A percentile compares a stretch with the other conserved stretches of the same genome.
phyloP scores from a whole-genome alignment of 2,113 vertebrate genomes.

The Amazona vittata region DNA sequence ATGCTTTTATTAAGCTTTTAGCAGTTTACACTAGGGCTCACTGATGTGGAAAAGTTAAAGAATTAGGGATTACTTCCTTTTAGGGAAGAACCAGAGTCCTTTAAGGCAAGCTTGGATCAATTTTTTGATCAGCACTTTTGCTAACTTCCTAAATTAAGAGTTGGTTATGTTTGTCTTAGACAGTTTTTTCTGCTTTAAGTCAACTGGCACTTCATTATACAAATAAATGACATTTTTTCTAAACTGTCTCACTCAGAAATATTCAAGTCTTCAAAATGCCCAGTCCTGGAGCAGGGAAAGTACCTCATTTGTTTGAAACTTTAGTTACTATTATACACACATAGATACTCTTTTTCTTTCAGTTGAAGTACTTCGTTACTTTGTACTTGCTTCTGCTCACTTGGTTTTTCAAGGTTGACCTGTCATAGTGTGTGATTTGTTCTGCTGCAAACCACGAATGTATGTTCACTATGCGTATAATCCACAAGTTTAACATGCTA shows the following conservation, averaged over 20 bases:
- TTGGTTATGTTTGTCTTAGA: neutral
- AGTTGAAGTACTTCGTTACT: neutral
- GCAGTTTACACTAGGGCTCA: neutral
- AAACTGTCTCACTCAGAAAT: neutral
- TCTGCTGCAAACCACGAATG: neutral
- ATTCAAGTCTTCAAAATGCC: neutral
- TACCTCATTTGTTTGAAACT: neutral
- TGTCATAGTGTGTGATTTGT: neutral
- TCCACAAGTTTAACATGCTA: constrained; percentile 43
- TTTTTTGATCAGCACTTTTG: neutral
- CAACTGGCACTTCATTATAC: neutral
- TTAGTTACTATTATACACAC: neutral
- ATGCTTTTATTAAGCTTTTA: neutral
- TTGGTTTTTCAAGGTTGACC: neutral
- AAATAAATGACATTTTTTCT: neutral
- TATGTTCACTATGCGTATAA: constrained; percentile 49
- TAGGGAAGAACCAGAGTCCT: neutral
- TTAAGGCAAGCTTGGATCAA: neutral
- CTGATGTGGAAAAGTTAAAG: neutral
- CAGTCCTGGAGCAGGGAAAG: neutral
- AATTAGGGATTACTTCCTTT: neutral
- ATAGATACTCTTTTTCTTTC: neutral
- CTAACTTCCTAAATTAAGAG: neutral
- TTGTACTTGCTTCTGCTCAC: neutral
- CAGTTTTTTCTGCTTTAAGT: neutral